Percentiles rank a stretch among this genome's conserved stretches.
Evolutionary conservation across 2,797 vertebrate species (phyloP).

Genomic region (Graptemys geographica): DNA sequence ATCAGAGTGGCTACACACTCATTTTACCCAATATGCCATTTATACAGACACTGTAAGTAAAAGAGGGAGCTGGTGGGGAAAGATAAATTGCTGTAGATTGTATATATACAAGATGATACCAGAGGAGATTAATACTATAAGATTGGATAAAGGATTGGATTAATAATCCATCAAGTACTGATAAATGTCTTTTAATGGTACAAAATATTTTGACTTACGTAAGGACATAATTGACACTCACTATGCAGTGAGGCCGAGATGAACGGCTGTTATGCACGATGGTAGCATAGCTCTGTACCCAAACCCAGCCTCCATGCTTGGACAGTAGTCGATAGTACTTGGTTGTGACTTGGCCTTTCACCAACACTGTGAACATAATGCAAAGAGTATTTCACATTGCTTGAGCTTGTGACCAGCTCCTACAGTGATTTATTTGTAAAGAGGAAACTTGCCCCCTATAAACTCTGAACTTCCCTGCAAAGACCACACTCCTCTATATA

Average conservation of each 20-base stretch:
- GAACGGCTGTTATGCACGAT: slow-evolving; percentile 88
- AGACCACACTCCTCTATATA: fast-evolving
- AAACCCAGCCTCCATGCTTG: slow-evolving; percentile 86
- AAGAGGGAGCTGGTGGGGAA: fast-evolving
- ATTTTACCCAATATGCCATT: fast-evolving
- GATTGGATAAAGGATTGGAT: neutral
- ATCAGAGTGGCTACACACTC: neutral
- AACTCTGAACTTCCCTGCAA: neutral
- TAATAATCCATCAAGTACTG: neutral
- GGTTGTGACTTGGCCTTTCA: slow-evolving; percentile 93
- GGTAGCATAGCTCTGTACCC: slow-evolving; percentile 87
- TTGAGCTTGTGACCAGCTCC: fast-evolving
- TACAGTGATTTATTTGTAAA: neutral
- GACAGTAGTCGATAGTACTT: slow-evolving; percentile 87
- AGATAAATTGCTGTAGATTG: neutral
- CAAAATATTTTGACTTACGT: slow-evolving; percentile 85
- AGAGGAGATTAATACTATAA: neutral
- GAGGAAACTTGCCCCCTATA: neutral
- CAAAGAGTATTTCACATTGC: neutral
- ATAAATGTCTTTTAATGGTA: slow-evolving; percentile 45
- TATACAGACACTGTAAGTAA: too few species aligned
- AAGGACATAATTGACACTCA: slow-evolving; percentile 90
- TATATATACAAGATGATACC: neutral
- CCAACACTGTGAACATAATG: slow-evolving; percentile 86
- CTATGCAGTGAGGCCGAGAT: slow-evolving; percentile 88